These are phyloP conservation scores for Bradypus variegatus DNA, from an alignment of 2,797 vertebrate species.

Conservation along the genomic window DNA sequence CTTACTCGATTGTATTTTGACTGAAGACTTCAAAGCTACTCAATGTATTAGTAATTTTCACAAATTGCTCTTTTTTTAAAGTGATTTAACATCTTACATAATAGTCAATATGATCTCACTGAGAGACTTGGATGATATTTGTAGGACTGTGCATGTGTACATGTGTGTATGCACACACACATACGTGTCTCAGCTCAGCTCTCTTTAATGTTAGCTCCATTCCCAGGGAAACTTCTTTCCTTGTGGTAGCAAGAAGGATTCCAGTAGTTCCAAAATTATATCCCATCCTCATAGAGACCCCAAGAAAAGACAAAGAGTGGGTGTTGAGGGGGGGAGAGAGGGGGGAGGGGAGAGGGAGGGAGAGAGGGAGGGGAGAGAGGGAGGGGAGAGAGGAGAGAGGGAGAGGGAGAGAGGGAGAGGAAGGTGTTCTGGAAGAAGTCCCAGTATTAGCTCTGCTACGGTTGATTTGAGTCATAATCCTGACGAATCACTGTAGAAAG, in stretches of 20 bases:
- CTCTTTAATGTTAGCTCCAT: neutral
- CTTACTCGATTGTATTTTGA: neutral
- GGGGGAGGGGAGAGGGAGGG: too few relatives aligned
- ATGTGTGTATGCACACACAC: neutral
- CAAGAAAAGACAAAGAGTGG: too few relatives aligned
- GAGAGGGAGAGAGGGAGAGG: too few relatives aligned
- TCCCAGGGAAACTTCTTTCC: neutral
- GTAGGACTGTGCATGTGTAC: neutral
- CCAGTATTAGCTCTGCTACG: neutral
- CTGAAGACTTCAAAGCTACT: neutral
- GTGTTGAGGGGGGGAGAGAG: too few relatives aligned
- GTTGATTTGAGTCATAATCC: neutral
- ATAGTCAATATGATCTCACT: neutral
- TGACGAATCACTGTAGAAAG: neutral
- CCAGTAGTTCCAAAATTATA: neutral
- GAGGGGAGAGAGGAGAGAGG: too few relatives aligned
- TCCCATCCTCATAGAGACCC: neutral
- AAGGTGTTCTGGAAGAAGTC: neutral
- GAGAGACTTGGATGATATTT: neutral
- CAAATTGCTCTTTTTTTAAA: neutral
- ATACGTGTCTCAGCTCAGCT: neutral
- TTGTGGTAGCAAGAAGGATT: neutral
- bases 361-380: too few relatives aligned
- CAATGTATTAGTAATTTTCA: constrained; percentile 19
- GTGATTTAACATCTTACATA: neutral